Percentiles rank a stretch among this genome's conserved stretches.
phyloP scores from a whole-genome alignment of 1,140 invertebrate genomes.

The Zophobas morio region DNA sequence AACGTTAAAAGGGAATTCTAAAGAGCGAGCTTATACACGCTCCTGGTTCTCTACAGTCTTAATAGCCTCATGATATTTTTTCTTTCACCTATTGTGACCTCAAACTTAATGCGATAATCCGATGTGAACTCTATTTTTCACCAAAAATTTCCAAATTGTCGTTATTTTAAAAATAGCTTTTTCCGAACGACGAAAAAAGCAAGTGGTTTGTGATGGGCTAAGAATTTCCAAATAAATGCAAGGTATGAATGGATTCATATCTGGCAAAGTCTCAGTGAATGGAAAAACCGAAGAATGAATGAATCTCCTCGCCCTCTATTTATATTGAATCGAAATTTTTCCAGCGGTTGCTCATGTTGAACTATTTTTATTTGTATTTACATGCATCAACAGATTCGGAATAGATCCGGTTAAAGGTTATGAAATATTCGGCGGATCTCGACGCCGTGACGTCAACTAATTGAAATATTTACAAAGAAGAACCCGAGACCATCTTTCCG shows the following conservation, averaged over 20 bases:
- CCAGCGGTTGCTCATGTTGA: conserved; percentile 22
- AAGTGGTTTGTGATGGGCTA: background rate
- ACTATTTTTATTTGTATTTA: conserved; percentile 42
- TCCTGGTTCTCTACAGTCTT: conserved; percentile 38
- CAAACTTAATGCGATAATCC: conserved; percentile 25
- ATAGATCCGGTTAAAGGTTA: conserved; percentile 21
- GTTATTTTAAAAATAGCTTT: background rate
- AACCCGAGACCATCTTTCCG: background rate
- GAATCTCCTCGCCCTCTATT: conserved; percentile 38
- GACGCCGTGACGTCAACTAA: background rate
- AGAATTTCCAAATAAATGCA: conserved; percentile 15
- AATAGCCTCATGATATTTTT: conserved; percentile 42
- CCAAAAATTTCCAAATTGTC: too few species aligned
- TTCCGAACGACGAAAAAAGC: conserved; percentile 1
- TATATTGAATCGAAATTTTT: conserved; percentile 42
- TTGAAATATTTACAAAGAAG: conserved; percentile 7
- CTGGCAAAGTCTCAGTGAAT: conserved; percentile 21
- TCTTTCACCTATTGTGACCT: conserved; percentile 31
- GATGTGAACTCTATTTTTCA: background rate
- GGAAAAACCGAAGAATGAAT: conserved; percentile 39
- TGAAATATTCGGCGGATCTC: background rate
- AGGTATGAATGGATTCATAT: conserved; percentile 33
- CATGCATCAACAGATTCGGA: conserved; percentile 37
- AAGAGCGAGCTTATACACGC: conserved; percentile 46
- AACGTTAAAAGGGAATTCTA: conserved; percentile 51